Percentiles rank a stretch among this genome's conserved stretches.
Conservation (phyloP, 2,113 vertebrate genomes). For the Laterallus jamaicensis region DNA sequence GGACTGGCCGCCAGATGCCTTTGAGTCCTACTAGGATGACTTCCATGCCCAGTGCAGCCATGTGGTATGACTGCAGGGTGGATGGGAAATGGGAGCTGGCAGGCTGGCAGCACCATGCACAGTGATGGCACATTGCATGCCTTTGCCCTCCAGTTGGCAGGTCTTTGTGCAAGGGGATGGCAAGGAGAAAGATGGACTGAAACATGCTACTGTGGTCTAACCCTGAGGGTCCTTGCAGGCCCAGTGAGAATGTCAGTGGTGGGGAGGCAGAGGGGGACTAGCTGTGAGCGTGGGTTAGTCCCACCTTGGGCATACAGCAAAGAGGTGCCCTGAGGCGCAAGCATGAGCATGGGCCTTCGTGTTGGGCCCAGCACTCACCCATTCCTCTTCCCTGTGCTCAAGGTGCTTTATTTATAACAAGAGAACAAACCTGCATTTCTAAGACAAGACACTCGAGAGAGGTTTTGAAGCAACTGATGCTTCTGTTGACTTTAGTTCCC, state of each 20-base stretch:
- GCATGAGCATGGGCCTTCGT: accelerated
- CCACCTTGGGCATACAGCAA: accelerated
- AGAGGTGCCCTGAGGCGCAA: neutral
- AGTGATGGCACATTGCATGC: too few relatives aligned
- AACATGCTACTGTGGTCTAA: neutral
- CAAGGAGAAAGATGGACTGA: neutral
- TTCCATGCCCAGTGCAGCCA: neutral
- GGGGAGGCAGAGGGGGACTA: neutral
- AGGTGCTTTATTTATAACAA: neutral
- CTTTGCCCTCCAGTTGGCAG: neutral
- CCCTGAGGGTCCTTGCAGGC: neutral
- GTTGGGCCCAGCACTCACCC: neutral
- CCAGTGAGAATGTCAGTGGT: neutral
- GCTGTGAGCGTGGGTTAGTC: accelerated
- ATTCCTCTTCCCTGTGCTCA: neutral
- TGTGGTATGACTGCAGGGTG: neutral
- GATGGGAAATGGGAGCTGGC: neutral
- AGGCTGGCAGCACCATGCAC: neutral
- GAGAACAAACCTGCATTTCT: neutral
- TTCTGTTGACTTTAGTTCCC: neutral
- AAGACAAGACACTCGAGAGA: neutral
- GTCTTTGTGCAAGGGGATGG: neutral
- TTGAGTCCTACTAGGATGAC: neutral
- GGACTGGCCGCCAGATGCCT: neutral
- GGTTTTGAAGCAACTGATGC: neutral